Conservation (phyloP, 2,113 vertebrate species). For the Laticauda laticaudata region DNA sequence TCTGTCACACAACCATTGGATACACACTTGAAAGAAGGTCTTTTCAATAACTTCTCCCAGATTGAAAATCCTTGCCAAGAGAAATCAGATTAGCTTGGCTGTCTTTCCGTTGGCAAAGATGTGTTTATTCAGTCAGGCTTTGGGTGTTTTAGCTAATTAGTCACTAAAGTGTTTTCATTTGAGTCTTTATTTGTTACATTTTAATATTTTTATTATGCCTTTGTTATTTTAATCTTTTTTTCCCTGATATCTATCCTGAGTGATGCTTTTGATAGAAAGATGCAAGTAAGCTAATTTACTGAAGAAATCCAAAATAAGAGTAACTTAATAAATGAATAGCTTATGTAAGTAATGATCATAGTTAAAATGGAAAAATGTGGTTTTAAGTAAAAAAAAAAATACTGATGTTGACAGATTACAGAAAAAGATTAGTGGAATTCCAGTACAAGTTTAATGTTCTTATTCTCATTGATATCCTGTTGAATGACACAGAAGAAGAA, state of each 20-base stretch:
- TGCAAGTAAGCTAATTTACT: not conserved
- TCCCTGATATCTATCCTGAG: not conserved
- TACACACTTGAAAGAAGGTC: not conserved
- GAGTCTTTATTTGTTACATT: not conserved
- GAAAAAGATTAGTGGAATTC: not conserved
- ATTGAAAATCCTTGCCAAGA: not conserved
- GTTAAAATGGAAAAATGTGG: not conserved
- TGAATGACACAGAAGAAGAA: not conserved
- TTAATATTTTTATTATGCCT: not conserved
- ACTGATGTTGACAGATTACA: not conserved
- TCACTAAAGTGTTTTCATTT: not conserved
- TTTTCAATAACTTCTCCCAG: not conserved
- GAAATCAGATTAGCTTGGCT: not conserved
- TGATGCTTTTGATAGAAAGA: not conserved
- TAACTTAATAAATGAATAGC: not conserved
- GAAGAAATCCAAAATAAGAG: not conserved
- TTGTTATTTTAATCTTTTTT: not conserved
- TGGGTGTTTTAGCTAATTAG: not conserved
- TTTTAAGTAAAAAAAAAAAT: not conserved
- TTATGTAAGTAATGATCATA: not conserved
- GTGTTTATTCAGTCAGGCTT: not conserved
- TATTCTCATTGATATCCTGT: not conserved
- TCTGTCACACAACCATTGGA: not conserved
- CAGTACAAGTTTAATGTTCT: not conserved
- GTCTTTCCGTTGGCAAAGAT: not conserved